Evolutionary conservation across 1,140 invertebrate species (phyloP).

Genomic region (Eciton burchellii): DNA sequence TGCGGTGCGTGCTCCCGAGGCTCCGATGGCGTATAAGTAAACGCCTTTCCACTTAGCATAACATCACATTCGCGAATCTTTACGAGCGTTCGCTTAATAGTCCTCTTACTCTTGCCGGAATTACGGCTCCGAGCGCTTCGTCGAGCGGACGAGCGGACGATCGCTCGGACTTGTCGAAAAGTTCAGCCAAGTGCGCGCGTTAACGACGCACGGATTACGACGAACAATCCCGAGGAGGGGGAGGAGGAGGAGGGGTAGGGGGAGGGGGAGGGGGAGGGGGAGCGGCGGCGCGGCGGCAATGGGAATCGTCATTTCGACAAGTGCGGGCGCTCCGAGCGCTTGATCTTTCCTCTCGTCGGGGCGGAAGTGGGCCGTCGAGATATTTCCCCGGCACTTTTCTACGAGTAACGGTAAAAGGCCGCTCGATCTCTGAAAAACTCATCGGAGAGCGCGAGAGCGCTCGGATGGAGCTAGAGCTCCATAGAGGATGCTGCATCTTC

Average conservation of each 20-base stretch:
- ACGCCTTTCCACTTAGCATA: conserved; percentile 65
- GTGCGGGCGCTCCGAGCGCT: too few relatives aligned
- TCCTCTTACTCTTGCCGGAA: conserved; percentile 1
- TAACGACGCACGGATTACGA: background rate
- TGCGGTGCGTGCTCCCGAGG: conserved; percentile 38
- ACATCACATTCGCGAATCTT: conserved; percentile 59
- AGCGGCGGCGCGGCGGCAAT: too few relatives aligned
- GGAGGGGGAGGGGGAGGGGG: too few relatives aligned
- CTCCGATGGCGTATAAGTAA: conserved; percentile 43
- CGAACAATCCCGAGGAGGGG: background rate
- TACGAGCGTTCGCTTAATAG: conserved; percentile 35
- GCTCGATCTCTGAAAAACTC: conserved; percentile 24
- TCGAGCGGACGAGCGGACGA: conserved; percentile 29
- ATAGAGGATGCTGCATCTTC: too few relatives aligned
- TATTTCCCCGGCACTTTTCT: conserved; percentile 63
- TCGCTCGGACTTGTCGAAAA: background rate
- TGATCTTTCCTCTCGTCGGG: conserved; percentile 16
- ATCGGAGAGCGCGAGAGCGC: background rate
- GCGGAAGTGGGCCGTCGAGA: conserved; percentile 54
- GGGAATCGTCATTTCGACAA: too few relatives aligned
- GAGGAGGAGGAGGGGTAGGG: too few relatives aligned
- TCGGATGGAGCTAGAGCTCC: too few relatives aligned
- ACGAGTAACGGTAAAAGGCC: conserved; percentile 50
- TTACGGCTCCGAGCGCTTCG: conserved; percentile 41
- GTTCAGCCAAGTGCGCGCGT: background rate